Evolutionary conservation across 2,113 vertebrate species (phyloP), one percentile per base, ranked within the genome.

Genomic region (Gadus chalcogrammus): DNA sequence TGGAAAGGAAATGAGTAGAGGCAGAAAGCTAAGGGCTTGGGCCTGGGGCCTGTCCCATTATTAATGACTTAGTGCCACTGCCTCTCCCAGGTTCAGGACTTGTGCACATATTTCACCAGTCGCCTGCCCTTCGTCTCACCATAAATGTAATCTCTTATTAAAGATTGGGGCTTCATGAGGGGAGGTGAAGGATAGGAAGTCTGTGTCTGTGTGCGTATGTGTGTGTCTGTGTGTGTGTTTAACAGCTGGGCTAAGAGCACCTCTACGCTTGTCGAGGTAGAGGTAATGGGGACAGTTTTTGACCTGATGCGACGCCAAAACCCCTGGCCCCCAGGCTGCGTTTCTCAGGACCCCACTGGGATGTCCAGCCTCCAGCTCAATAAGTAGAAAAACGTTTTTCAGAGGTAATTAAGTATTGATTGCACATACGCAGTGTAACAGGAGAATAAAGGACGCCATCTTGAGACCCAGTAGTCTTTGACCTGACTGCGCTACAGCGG

Each of bases 331-430:
- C 75, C 79, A 73, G 76, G 80, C 69, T 70, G 81, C 62, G 78
- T 83, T 61, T 73, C 66, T 70, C 61, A 68, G 67, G 67, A 70
- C 68, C 70, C 76, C 31, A 35, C 65, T 60, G 63, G 5, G 62
- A 73, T 79, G 76, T 85, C 80, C 79, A 71, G 77, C 77, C 67
- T 79, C 68, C 67, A 38, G 80, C 72, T 80, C 74, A 79, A 84
- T 68, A 79, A 78, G 82, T 82, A 74, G 80, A 79, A 64, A 74
- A 74, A 71, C 69, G 4, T 63, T 73, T 82, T 82, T 81, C 76
- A 72, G 80, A 85, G 75, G 88, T 87, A 88, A 91, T 91, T 88
- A 89, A 84, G 74, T 88, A 91, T 90, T 89, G 89, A 91, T 89
- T 84, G 69, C 35, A 85, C 86, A 79, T 48, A 48, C 9, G 69